Evolutionary conservation across 2,888 invertebrate species (phyloP).

Genomic region (Leptarthrus brevirostris): DNA sequence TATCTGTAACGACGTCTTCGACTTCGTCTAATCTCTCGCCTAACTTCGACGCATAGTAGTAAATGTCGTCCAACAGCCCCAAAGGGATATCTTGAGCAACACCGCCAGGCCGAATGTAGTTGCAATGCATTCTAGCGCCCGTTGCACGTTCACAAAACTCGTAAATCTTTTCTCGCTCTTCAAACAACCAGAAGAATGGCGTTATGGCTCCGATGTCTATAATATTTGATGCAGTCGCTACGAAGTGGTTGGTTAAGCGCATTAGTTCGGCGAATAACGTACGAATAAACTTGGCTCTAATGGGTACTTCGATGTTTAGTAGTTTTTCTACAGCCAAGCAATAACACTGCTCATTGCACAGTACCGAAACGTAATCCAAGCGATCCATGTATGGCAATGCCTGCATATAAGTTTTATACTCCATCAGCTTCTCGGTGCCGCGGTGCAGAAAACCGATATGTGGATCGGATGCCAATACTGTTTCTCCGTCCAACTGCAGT

Average conservation of each 20-base stretch:
- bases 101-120: constrained; percentile 86
- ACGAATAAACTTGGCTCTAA: constrained; percentile 84
- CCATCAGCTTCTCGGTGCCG: constrained; percentile 91
- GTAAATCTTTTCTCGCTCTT: constrained; percentile 87
- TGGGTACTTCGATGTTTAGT: constrained; percentile 80
- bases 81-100: constrained; percentile 79
- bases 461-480: constrained; percentile 81
- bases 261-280: constrained; percentile 80
- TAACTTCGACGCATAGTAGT: constrained; percentile 76
- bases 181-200: constrained; percentile 92
- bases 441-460: constrained; percentile 89
- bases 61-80: constrained; percentile 83
- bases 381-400: constrained; percentile 89
- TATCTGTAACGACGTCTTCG: constrained; percentile 81
- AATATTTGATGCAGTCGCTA: constrained; percentile 79
- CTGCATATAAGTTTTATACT: constrained; percentile 87
- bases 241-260: constrained; percentile 82
- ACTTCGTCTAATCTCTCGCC: constrained; percentile 84
- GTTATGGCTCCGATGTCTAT: constrained; percentile 89
- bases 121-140: constrained; percentile 86
- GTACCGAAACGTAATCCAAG: constrained; percentile 86
- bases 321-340: constrained; percentile 85
- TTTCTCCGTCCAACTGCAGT: constrained; percentile 84
- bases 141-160: constrained; percentile 86
- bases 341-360: constrained; percentile 84